Evolutionary conservation across 2,797 vertebrate species (phyloP).

Genomic region (Micropoecilia bifurca): DNA sequence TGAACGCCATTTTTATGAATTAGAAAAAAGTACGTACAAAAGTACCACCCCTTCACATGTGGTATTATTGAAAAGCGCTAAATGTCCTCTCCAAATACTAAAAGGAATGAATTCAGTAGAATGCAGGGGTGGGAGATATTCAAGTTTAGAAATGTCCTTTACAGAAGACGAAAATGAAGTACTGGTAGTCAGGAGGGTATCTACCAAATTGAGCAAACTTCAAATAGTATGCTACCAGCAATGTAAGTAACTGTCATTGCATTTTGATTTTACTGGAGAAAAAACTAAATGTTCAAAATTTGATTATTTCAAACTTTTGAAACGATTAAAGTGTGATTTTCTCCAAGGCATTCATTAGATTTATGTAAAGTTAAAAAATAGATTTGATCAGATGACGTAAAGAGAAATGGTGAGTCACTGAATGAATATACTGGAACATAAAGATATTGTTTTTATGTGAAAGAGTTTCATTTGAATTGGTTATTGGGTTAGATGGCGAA

Average conservation of each 20-base stretch:
- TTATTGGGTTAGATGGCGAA: background rate
- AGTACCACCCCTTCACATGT: too few species aligned
- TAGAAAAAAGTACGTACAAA: too few species aligned
- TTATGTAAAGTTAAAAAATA: background rate
- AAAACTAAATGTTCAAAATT: background rate
- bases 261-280: background rate
- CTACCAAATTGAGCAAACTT: background rate
- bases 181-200: too few species aligned
- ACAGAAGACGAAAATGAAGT: too few species aligned
- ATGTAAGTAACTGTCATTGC: background rate
- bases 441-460: background rate
- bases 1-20: too few species aligned
- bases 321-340: background rate
- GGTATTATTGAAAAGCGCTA: too few species aligned
- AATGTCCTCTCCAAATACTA: too few species aligned
- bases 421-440: background rate
- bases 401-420: background rate
- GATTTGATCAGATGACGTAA: background rate
- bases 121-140: too few species aligned
- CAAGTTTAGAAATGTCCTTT: too few species aligned
- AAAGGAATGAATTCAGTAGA: too few species aligned
- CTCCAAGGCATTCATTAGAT: background rate
- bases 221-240: background rate
- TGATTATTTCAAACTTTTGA: background rate
- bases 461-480: background rate